phyloP scores from a whole-genome alignment of 2,888 invertebrate genomes.

The Megastigmus dorsalis region DNA sequence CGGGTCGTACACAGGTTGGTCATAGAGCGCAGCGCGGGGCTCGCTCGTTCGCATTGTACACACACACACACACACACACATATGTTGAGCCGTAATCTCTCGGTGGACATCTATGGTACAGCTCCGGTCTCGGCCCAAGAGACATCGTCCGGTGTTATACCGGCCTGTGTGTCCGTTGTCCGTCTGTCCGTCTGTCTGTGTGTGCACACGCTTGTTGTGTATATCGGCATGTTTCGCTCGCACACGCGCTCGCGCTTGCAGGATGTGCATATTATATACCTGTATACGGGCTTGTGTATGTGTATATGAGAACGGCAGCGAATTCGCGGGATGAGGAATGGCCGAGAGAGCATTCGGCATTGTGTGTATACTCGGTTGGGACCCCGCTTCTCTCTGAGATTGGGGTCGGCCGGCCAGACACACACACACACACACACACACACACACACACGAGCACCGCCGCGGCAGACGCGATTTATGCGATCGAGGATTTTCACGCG shows the following conservation, averaged over 20 bases:
- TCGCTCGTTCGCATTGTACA: too few relatives aligned
- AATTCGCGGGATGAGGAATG: slow-evolving; percentile 33
- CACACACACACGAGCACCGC: too few relatives aligned
- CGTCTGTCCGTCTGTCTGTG: too few relatives aligned
- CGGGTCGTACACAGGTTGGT: too few relatives aligned
- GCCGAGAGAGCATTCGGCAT: slow-evolving; percentile 10
- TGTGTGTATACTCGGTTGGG: not conserved
- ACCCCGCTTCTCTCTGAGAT: too few relatives aligned
- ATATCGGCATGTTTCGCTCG: not conserved
- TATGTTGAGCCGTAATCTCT: slow-evolving; percentile 52
- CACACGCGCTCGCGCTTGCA: not conserved
- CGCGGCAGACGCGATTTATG: slow-evolving; percentile 21
- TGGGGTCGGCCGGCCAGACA: too few relatives aligned
- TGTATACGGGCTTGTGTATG: not conserved
- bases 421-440: too few relatives aligned
- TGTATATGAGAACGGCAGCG: not conserved
- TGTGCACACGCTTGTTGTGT: too few relatives aligned
- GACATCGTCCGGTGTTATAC: slow-evolving; percentile 20
- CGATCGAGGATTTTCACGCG: slow-evolving; percentile 34
- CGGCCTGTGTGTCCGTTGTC: too few relatives aligned
- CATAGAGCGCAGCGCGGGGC: too few relatives aligned
- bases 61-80: too few relatives aligned
- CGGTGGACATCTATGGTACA: slow-evolving; percentile 54
- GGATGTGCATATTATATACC: slow-evolving; percentile 34
- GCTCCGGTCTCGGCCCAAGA: slow-evolving; percentile 9